Percentiles rank a stretch among this genome's conserved stretches.
These are phyloP conservation scores for Leptodirus hochenwartii DNA, from an alignment of 2,888 invertebrate species.

Conservation along the genomic window DNA sequence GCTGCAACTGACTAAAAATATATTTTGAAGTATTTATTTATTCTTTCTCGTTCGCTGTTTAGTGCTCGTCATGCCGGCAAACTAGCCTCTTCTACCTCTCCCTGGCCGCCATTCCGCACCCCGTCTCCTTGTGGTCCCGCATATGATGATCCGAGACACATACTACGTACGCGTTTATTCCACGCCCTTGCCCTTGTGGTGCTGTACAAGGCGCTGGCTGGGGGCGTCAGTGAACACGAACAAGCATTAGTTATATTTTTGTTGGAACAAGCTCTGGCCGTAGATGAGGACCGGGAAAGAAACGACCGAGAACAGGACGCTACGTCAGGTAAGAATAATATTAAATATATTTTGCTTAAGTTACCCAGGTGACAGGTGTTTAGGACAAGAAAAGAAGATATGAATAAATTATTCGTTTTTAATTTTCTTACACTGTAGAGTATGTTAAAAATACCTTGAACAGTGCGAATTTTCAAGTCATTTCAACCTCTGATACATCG, in stretches of 20 bases:
- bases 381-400: no score
- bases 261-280: slow-evolving; percentile 68
- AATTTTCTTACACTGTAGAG: no score
- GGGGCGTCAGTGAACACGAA: slow-evolving; percentile 69
- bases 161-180: slow-evolving; percentile 41
- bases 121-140: slow-evolving; percentile 43
- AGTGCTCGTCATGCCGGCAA: slow-evolving; percentile 23
- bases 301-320: no score
- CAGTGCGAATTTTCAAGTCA: no score
- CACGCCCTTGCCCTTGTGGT: slow-evolving; percentile 64
- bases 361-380: no score
- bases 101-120: slow-evolving; percentile 67
- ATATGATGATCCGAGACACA: slow-evolving; percentile 48
- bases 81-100: slow-evolving; percentile 23
- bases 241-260: slow-evolving; percentile 74
- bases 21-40: no score
- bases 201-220: slow-evolving; percentile 66
- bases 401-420: no score
- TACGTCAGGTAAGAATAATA: not conserved
- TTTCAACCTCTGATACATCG: no score
- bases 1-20: no score
- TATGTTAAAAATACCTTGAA: no score
- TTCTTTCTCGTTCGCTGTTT: slow-evolving; percentile 9
- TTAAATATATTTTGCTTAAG: not conserved
- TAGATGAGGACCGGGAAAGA: no score